These are phyloP conservation scores for Antitype chi DNA, from an alignment of 2,888 invertebrate species.

Conservation along the genomic window DNA sequence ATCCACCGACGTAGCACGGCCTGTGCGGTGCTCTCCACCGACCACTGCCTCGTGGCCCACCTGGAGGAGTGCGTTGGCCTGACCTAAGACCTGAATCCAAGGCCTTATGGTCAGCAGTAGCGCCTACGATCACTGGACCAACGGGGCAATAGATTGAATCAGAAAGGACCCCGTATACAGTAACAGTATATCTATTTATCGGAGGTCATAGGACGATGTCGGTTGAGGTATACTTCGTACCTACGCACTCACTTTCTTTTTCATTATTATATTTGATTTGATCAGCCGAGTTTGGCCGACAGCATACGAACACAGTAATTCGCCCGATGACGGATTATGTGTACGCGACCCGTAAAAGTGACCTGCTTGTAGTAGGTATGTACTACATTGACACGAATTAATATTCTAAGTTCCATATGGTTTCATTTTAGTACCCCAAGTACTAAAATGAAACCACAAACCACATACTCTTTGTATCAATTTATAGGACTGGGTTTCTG, in stretches of 20 bases:
- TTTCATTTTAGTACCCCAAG: slow-evolving; percentile 10
- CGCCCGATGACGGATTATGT: not conserved
- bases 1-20: fast-evolving
- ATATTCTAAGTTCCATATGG: not conserved
- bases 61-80: not conserved
- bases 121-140: no score
- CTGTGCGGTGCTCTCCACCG: not conserved
- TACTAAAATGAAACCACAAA: no score
- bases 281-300: not conserved
- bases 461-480: slow-evolving; percentile 28
- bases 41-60: not conserved
- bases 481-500: slow-evolving; percentile 6
- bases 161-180: no score
- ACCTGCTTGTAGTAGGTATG: not conserved
- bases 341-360: not conserved
- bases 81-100: no score
- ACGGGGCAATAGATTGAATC: no score
- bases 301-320: not conserved
- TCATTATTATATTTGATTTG: not conserved
- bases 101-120: no score
- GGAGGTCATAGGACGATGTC: not conserved
- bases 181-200: not conserved
- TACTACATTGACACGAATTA: slow-evolving; percentile 4
- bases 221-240: not conserved
- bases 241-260: not conserved